Evolutionary conservation across 2,888 invertebrate species (phyloP).

Genomic region (Aricia artaxerxes): DNA sequence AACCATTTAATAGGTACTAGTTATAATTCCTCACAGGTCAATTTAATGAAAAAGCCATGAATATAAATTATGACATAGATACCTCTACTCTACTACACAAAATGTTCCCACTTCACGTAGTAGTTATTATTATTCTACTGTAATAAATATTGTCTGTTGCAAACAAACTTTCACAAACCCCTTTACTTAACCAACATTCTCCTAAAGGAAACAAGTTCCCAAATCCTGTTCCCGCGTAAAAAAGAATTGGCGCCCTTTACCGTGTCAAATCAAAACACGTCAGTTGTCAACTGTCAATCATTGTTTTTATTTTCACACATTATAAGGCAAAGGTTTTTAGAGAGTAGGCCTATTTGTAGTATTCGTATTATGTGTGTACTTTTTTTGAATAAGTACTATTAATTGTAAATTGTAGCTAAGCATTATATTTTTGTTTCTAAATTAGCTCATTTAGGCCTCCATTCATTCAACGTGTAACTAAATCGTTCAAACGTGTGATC

Average conservation of each 20-base stretch:
- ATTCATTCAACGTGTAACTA: neutral
- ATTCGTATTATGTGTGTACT: no score
- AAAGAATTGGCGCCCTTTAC: constrained; percentile 21
- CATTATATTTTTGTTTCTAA: neutral
- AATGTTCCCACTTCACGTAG: neutral
- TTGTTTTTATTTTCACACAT: neutral
- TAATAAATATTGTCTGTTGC: neutral
- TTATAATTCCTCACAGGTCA: no score
- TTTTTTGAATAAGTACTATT: no score
- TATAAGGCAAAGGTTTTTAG: neutral
- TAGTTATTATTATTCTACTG: neutral
- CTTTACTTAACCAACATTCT: constrained; percentile 10
- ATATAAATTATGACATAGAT: no score
- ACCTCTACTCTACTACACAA: no score
- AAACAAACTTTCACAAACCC: constrained; percentile 20
- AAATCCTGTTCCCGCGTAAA: constrained; percentile 8
- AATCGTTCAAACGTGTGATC: neutral
- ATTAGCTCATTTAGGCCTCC: neutral
- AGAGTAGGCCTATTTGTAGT: neutral
- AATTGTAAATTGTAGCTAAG: no score
- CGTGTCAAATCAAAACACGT: constrained; percentile 9
- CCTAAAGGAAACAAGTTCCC: constrained; percentile 14
- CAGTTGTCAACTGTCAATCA: constrained; percentile 4
- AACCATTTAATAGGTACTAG: no score
- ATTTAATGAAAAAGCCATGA: no score